phyloP scores from a whole-genome alignment of 1,140 invertebrate genomes.

The Cherax quadricarinatus region DNA sequence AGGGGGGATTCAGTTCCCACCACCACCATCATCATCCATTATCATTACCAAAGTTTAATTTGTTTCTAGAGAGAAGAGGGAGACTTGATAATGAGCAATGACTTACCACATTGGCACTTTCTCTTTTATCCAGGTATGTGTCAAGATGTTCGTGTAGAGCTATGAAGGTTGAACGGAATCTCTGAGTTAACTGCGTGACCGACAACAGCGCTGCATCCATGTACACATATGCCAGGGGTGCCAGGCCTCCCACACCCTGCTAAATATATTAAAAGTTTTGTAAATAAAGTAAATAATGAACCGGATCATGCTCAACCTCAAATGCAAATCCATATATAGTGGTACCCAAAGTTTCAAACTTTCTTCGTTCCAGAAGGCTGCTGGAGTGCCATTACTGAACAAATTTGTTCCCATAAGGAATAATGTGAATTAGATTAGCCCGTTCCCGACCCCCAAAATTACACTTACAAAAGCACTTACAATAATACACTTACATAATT shows the following conservation, averaged over 20 bases:
- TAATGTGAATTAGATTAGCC: no score
- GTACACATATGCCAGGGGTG: slow-evolving; percentile 77
- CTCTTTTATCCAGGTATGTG: slow-evolving; percentile 93
- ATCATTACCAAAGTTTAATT: neutral
- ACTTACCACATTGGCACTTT: slow-evolving; percentile 91
- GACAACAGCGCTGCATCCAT: slow-evolving; percentile 81
- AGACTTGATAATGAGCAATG: neutral
- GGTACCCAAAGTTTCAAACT: no score
- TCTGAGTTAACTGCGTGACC: slow-evolving; percentile 82
- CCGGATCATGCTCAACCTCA: no score
- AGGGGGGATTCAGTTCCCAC: no score
- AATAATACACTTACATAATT: no score
- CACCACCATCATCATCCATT: no score
- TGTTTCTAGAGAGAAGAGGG: neutral
- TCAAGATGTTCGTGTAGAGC: slow-evolving; percentile 97
- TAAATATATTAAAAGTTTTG: slow-evolving; percentile 69
- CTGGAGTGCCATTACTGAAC: no score
- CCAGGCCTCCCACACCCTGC: slow-evolving; percentile 80
- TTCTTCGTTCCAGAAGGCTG: no score
- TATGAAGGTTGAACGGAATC: slow-evolving; percentile 91
- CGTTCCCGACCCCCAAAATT: no score
- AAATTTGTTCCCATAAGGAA: no score
- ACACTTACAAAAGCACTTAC: no score
- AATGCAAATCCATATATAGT: no score
- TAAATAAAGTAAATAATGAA: neutral